Evolutionary conservation across 2,888 invertebrate species (phyloP).

Genomic region (Hemaris fuciformis): DNA sequence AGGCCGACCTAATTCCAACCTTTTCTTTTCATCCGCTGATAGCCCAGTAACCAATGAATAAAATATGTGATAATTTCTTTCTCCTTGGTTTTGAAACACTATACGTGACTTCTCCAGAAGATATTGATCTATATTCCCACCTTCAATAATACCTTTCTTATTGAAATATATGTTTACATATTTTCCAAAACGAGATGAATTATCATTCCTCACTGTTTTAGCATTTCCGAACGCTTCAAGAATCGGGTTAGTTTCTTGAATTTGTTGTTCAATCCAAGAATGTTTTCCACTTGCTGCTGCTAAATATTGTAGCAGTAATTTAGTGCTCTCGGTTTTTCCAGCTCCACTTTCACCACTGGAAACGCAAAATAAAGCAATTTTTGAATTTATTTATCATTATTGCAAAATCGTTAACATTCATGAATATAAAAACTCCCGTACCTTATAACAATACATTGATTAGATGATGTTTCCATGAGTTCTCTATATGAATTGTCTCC

Average conservation of each 20-base stretch:
- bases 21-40: slow-evolving; percentile 88
- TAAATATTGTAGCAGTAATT: slow-evolving; percentile 95
- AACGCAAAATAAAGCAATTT: slow-evolving; percentile 19
- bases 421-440: slow-evolving; percentile 44
- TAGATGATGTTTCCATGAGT: slow-evolving; percentile 86
- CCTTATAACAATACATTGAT: slow-evolving; percentile 98
- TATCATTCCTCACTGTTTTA: slow-evolving; percentile 96
- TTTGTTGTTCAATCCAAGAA: slow-evolving; percentile 98
- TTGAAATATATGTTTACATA: slow-evolving; percentile 96
- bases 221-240: slow-evolving; percentile 99
- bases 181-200: slow-evolving; percentile 97
- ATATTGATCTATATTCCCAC: slow-evolving; percentile 97
- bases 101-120: slow-evolving; percentile 96
- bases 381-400: not conserved
- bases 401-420: not conserved
- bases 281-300: slow-evolving; percentile 97
- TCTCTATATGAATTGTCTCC: slow-evolving; percentile 94
- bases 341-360: slow-evolving; percentile 96
- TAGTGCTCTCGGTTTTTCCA: slow-evolving; percentile 98
- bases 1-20: slow-evolving; percentile 87
- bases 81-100: slow-evolving; percentile 93
- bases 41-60: slow-evolving; percentile 94
- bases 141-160: slow-evolving; percentile 91
- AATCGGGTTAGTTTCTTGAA: slow-evolving; percentile 97
- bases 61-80: slow-evolving; percentile 98